These are phyloP conservation scores for Hypothenemus hampei DNA, from an alignment of 1,140 invertebrate species.

Conservation along the genomic window DNA sequence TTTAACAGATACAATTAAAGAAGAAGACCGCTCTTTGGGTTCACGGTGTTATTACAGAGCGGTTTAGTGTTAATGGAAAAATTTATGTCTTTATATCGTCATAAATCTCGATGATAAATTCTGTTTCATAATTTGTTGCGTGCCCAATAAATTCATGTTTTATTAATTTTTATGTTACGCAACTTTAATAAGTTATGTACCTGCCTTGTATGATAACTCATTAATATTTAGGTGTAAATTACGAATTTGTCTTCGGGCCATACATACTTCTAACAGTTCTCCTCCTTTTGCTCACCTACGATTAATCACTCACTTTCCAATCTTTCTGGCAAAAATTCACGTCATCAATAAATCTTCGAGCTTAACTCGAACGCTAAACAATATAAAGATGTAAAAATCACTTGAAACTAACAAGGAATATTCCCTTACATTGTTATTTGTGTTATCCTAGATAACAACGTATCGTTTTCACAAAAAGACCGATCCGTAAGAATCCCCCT, in stretches of 20 bases:
- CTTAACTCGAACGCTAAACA: not conserved
- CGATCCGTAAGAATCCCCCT: not conserved
- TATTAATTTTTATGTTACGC: constrained; percentile 10
- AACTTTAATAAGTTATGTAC: constrained; percentile 6
- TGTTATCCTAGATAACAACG: not conserved
- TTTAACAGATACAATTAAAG: constrained; percentile 8
- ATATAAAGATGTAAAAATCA: not conserved
- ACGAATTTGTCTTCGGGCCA: not conserved
- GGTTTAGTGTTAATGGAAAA: constrained; percentile 23
- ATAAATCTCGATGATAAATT: constrained; percentile 19
- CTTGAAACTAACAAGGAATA: not conserved
- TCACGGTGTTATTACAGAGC: constrained; percentile 22
- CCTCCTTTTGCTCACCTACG: not conserved
- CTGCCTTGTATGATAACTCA: not conserved
- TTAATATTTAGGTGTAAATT: not conserved
- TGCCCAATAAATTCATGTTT: constrained; percentile 7
- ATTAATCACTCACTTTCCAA: not conserved
- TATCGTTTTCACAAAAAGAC: not conserved
- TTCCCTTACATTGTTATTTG: not conserved
- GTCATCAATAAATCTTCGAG: no score
- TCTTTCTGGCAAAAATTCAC: no score
- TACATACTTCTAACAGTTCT: not conserved
- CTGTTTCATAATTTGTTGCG: constrained; percentile 14
- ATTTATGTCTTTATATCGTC: constrained; percentile 18
- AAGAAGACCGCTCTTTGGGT: constrained; percentile 4